Conservation (phyloP, 2,888 invertebrate species). For the Dicyrtoma fusca region DNA sequence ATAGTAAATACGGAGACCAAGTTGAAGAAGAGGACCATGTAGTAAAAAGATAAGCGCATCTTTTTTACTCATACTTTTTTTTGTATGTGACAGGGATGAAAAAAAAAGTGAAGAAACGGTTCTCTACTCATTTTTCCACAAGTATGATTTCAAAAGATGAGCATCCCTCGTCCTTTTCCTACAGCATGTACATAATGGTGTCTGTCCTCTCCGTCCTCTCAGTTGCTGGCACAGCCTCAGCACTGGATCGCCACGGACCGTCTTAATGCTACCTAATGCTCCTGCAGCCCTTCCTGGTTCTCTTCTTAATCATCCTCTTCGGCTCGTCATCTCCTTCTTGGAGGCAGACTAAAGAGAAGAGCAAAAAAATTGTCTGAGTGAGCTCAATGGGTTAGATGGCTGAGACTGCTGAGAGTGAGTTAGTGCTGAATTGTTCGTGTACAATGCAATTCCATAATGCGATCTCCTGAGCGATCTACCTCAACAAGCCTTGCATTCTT, state of each 20-base stretch:
- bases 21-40: too few relatives aligned
- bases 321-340: neutral
- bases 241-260: too few relatives aligned
- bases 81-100: conserved; percentile 27
- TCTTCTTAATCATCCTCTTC: neutral
- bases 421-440: conserved; percentile 9
- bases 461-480: conserved; percentile 22
- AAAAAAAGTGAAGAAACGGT: conserved; percentile 34
- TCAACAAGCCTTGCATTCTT: conserved; percentile 28
- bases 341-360: neutral
- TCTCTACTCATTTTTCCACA: conserved; percentile 30
- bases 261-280: too few relatives aligned
- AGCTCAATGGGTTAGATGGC: conserved; percentile 28
- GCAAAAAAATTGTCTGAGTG: conserved; percentile 30
- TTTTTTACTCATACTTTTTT: too few relatives aligned
- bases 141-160: conserved; percentile 23
- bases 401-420: neutral
- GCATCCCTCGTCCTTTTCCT: neutral
- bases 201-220: neutral
- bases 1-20: too few relatives aligned
- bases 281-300: too few relatives aligned
- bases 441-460: conserved; percentile 1
- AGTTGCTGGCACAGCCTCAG: neutral
- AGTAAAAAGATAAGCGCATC: conserved; percentile 9
- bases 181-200: too few relatives aligned